These are phyloP conservation scores for Laupala kohalensis DNA, from an alignment of 1,140 invertebrate species.

Conservation along the genomic window DNA sequence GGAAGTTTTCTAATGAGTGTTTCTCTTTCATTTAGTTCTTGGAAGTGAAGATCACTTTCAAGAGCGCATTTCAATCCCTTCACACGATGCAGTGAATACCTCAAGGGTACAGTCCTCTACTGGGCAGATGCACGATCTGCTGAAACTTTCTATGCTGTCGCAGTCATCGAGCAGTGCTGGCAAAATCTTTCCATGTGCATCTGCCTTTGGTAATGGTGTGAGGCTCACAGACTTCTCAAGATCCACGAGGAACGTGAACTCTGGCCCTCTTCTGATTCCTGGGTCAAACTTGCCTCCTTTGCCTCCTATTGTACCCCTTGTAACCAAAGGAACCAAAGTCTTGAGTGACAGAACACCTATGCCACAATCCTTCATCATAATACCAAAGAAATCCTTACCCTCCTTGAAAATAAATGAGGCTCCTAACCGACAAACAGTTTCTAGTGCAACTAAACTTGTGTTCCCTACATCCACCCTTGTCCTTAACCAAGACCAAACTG, in stretches of 20 bases:
- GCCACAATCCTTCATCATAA: conserved; percentile 3
- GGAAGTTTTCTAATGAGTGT: conserved; percentile 5
- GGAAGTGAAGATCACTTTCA: conserved; percentile 20
- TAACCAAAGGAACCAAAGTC: conserved; percentile 9
- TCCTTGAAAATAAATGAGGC: conserved; percentile 16
- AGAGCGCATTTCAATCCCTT: conserved; percentile 8
- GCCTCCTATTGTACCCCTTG: conserved; percentile 10
- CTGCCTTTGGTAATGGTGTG: conserved; percentile 19
- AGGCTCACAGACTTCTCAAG: conserved; percentile 20
- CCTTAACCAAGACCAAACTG: conserved; percentile 1
- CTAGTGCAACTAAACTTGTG: background rate
- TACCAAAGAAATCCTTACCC: conserved; percentile 6
- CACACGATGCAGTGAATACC: conserved; percentile 6
- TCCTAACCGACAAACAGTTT: conserved; percentile 25
- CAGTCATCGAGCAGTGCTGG: conserved; percentile 17
- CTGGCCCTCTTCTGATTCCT: conserved; percentile 16
- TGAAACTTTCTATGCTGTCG: conserved; percentile 20
- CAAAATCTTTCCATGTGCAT: conserved; percentile 17
- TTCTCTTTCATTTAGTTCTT: conserved; percentile 28
- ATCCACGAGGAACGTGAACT: conserved; percentile 16
- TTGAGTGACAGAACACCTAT: conserved; percentile 1
- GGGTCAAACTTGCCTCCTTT: background rate
- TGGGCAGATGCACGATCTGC: conserved; percentile 18
- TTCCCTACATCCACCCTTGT: background rate
- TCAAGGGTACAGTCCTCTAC: background rate